Evolutionary conservation across 2,888 invertebrate genomes (phyloP).

Genomic region (Lasius platythorax): DNA sequence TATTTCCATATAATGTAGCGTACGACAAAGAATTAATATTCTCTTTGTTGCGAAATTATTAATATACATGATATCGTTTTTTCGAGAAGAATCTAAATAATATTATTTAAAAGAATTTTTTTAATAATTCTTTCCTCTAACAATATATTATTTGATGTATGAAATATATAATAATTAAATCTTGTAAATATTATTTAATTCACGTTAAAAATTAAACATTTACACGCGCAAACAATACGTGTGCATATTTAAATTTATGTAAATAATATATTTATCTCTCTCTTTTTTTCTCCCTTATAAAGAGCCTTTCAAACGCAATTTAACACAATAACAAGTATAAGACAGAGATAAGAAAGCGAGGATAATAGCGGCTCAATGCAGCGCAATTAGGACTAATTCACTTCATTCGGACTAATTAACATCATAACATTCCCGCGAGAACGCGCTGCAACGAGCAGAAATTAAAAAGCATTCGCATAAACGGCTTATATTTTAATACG

Average conservation of each 20-base stretch:
- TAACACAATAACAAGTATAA: constrained; percentile 1
- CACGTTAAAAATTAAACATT: constrained; percentile 11
- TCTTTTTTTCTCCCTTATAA: not conserved
- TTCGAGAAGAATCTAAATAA: not conserved
- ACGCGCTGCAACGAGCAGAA: not conserved
- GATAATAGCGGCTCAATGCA: constrained; percentile 25
- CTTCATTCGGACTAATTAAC: constrained; percentile 39
- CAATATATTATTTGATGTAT: not conserved
- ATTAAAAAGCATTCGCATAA: constrained; percentile 45
- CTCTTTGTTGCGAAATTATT: not conserved
- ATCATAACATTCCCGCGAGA: constrained; percentile 11
- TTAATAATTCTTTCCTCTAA: not conserved
- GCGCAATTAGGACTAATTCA: constrained; percentile 26
- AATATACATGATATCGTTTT: not conserved
- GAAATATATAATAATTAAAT: not conserved
- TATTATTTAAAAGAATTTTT: not conserved
- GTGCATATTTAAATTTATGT: not conserved
- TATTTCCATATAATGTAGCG: not conserved
- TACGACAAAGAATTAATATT: not conserved
- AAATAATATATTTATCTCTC: not conserved
- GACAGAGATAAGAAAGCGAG: not conserved
- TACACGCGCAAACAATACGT: not conserved
- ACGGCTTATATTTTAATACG: constrained; percentile 46
- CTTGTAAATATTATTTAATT: not conserved
- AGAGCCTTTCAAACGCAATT: not conserved